These are phyloP conservation scores for Amphipoea lucens DNA, from an alignment of 2,888 invertebrate genomes.

Conservation along the genomic window DNA sequence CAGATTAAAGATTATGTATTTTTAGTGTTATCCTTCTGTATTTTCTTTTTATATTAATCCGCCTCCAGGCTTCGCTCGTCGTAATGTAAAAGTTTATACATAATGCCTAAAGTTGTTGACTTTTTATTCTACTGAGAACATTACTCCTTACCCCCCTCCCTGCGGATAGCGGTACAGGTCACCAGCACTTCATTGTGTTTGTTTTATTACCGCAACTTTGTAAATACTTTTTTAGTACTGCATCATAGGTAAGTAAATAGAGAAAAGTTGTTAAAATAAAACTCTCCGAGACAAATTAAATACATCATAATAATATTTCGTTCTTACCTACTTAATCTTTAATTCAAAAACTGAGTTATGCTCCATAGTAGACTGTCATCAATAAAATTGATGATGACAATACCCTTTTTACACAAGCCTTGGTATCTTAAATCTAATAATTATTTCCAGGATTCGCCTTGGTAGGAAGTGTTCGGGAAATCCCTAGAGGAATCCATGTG, in stretches of 20 bases:
- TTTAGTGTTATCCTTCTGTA: slow-evolving; percentile 25
- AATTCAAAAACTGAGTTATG: not conserved
- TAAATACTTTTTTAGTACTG: slow-evolving; percentile 6
- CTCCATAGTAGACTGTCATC: not conserved
- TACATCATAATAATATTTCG: too few relatives aligned
- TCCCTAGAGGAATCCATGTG: not conserved
- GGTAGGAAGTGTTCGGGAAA: slow-evolving; percentile 7
- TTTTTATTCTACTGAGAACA: slow-evolving; percentile 40
- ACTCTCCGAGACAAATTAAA: not conserved
- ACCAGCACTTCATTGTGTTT: slow-evolving; percentile 3
- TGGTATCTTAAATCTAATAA: not conserved
- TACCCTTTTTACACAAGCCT: not conserved
- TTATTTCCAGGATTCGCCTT: not conserved
- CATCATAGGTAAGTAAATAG: slow-evolving; percentile 3
- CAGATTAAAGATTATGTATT: not conserved
- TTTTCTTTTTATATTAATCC: not conserved
- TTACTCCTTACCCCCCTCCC: slow-evolving; percentile 2
- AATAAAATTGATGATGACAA: not conserved
- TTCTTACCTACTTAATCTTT: not conserved
- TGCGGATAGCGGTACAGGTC: slow-evolving; percentile 20
- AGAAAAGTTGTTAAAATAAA: not conserved
- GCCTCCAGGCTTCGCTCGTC: slow-evolving; percentile 17
- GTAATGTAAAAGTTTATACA: slow-evolving; percentile 48
- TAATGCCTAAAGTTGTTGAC: slow-evolving; percentile 19
- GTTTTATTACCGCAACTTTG: not conserved